A percentile compares a stretch with the other conserved stretches of the same genome.
Conservation (phyloP, 1,140 invertebrate species). For the Campoletis sonorensis region DNA sequence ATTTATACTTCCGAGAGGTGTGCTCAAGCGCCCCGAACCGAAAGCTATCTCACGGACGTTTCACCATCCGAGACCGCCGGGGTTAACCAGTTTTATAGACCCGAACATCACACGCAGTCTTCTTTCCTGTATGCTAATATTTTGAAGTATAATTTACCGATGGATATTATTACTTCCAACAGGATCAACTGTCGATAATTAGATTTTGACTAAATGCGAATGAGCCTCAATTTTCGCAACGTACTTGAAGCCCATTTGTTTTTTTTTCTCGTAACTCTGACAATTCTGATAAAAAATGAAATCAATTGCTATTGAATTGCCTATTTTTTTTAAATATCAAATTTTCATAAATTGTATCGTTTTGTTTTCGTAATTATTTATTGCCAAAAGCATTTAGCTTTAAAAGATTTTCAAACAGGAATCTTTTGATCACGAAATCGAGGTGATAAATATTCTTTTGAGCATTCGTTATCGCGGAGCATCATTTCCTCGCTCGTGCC, state of each 20-base stretch:
- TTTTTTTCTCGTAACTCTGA: no score
- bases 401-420: neutral
- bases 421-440: constrained; percentile 37
- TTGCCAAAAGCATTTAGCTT: no score
- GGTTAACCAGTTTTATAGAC: constrained; percentile 42
- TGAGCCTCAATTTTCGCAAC: no score
- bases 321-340: no score
- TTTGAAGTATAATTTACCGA: neutral
- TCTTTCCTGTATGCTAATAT: constrained; percentile 38
- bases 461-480: constrained; percentile 40
- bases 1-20: constrained; percentile 55
- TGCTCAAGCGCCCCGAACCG: neutral
- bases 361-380: no score
- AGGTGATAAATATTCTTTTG: constrained; percentile 42
- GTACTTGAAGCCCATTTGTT: no score
- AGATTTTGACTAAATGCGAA: neutral
- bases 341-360: no score
- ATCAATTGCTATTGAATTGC: no score
- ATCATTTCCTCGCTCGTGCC: constrained; percentile 18
- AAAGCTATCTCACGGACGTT: constrained; percentile 38
- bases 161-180: neutral
- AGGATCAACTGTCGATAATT: neutral
- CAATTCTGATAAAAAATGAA: no score
- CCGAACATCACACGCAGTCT: constrained; percentile 13
- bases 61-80: constrained; percentile 44